Evolutionary conservation across 2,888 invertebrate genomes (phyloP), one percentile per base, ranked within the genome.

Genomic region (Argyresthia goedartella): DNA sequence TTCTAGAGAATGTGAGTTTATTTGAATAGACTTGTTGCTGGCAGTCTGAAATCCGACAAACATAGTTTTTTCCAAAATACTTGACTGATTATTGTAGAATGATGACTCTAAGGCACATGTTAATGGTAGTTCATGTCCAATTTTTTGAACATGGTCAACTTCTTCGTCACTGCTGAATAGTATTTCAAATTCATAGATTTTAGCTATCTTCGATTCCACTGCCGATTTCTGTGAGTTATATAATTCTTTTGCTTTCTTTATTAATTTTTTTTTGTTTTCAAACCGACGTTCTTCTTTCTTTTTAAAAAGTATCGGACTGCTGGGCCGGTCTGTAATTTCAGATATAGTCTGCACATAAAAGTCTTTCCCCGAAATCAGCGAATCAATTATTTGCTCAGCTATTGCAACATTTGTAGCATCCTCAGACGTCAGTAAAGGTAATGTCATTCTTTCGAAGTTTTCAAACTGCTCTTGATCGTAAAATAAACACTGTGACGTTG

Each of bases 141-240:
- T 58, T 59, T 65, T 67, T 25, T 68, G 60, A 25, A 61, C 43
- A 52, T 62, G 64, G 49, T 67, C 65, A 52, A 63, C 60, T 64
- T 81, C 82, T 66, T 86, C 85, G 63, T 84, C 84, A 60, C 81
- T 81, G 50, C 80, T 84, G 52, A 85, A 82, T 15, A 84, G 55
- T 43, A 81, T 76, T 59, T 78, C 78, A 57, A 82, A 81, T 59
- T 76, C 61, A 16, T 71, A 59, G 47, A 55, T 55, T 60, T 33
- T 46, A 39, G 25, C 16, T 25, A 44, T 49, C 6, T 25, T 25
- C 6, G 25, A 25, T 46, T 46, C 46, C 1, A n/a, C 25, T 1
- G 9, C n/a, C 11, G n/a, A 33, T 46, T 16, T 33, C n/a, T 25
- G 46, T 11, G 25, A 25, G n/a, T 11, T 25, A 2, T 16, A 1